Conservation (phyloP, 2,113 vertebrate species). For the Elachura formosa region DNA sequence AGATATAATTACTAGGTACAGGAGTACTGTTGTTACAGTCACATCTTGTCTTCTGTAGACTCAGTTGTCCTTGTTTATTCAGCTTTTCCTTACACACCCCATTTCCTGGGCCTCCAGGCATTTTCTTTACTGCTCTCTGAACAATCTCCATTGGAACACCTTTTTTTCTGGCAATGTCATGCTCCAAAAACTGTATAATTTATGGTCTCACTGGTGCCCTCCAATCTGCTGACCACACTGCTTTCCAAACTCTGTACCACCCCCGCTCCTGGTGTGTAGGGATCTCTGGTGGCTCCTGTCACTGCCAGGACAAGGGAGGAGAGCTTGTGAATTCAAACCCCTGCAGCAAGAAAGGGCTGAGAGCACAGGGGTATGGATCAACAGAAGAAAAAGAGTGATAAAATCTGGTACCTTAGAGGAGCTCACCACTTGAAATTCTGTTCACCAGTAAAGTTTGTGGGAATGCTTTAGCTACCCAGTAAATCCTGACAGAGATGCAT, state of each 20-base stretch:
- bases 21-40: neutral
- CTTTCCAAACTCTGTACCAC: rapidly evolving
- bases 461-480: neutral
- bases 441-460: neutral
- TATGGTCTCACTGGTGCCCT: neutral
- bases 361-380: neutral
- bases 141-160: neutral
- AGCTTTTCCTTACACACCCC: neutral
- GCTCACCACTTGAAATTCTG: neutral
- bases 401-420: neutral
- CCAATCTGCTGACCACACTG: neutral
- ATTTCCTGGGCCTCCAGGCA: neutral
- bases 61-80: neutral
- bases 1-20: neutral
- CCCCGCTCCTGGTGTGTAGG: neutral
- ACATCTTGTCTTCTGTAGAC: neutral
- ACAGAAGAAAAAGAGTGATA: neutral
- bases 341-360: neutral
- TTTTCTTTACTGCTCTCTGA: neutral
- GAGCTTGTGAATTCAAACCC: neutral
- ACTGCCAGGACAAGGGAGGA: neutral
- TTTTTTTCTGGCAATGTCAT: neutral
- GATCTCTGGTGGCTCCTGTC: neutral
- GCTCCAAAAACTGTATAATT: neutral
- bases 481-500: neutral